Conservation (phyloP, 2,113 vertebrate genomes). For the Arenaria interpres region DNA sequence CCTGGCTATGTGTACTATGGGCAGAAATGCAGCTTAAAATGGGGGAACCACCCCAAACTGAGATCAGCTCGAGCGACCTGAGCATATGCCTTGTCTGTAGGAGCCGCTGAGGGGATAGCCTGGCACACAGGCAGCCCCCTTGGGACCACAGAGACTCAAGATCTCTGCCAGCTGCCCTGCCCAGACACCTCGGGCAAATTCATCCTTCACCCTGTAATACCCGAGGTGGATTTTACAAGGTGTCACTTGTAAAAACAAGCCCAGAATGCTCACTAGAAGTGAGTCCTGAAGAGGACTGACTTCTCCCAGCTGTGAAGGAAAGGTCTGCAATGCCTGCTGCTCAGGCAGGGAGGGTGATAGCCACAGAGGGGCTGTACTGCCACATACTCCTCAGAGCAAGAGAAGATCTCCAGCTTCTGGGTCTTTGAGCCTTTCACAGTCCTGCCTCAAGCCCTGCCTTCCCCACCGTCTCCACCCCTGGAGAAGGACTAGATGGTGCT, state of each 20-base stretch:
- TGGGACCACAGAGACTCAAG: background rate
- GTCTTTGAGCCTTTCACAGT: background rate
- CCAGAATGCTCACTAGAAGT: background rate
- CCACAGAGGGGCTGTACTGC: background rate
- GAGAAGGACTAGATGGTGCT: background rate
- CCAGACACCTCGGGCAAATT: background rate
- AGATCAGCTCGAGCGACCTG: background rate
- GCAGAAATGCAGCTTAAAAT: background rate
- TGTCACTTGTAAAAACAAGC: background rate
- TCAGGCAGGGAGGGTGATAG: background rate
- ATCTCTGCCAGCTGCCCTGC: background rate
- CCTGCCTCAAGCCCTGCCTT: background rate
- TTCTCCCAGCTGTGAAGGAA: background rate
- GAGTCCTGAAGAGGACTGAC: background rate
- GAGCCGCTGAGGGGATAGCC: background rate
- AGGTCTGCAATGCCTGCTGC: background rate
- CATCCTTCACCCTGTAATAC: background rate
- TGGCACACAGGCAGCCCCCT: background rate
- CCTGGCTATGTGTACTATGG: background rate
- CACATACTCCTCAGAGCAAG: background rate
- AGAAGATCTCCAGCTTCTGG: background rate
- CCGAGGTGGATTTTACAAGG: background rate
- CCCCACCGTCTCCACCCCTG: accelerated
- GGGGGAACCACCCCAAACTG: background rate
- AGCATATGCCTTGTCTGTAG: background rate